These are phyloP conservation scores for Lithosia quadra DNA, from an alignment of 2,888 invertebrate species.

Conservation along the genomic window DNA sequence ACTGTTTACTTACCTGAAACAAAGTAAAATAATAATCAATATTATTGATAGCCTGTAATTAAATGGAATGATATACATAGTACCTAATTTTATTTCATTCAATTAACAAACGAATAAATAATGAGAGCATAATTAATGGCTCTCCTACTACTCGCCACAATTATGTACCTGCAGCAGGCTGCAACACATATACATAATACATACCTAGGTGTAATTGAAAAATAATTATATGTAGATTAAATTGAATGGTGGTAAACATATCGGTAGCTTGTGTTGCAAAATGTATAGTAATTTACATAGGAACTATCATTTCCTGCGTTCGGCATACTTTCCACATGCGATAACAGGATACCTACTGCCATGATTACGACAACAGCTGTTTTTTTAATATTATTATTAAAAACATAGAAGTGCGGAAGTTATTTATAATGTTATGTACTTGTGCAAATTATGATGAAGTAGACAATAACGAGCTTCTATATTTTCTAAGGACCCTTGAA, in stretches of 20 bases:
- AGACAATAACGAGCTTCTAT: not conserved
- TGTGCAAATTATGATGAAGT: not conserved
- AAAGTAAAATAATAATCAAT: conserved; percentile 49
- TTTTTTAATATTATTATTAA: conserved; percentile 18
- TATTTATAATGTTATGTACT: not conserved
- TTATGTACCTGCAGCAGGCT: no score
- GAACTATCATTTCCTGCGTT: conserved; percentile 77
- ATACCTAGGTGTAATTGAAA: conserved; percentile 34
- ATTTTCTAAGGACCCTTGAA: not conserved
- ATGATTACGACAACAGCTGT: conserved; percentile 32
- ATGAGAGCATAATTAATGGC: conserved; percentile 19
- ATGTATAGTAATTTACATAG: conserved; percentile 67
- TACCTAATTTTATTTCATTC: conserved; percentile 12
- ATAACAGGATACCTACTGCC: conserved; percentile 53
- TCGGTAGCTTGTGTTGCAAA: conserved; percentile 49
- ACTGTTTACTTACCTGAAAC: conserved; percentile 87
- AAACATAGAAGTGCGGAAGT: no score
- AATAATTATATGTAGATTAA: conserved; percentile 47
- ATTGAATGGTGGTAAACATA: conserved; percentile 37
- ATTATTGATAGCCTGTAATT: conserved; percentile 25
- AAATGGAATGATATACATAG: not conserved
- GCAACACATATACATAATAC: no score
- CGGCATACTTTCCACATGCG: conserved; percentile 73
- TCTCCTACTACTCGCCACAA: conserved; percentile 24
- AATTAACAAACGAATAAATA: not conserved